Conservation (phyloP, 2,113 vertebrate genomes). For the Sebastes schlegelii region DNA sequence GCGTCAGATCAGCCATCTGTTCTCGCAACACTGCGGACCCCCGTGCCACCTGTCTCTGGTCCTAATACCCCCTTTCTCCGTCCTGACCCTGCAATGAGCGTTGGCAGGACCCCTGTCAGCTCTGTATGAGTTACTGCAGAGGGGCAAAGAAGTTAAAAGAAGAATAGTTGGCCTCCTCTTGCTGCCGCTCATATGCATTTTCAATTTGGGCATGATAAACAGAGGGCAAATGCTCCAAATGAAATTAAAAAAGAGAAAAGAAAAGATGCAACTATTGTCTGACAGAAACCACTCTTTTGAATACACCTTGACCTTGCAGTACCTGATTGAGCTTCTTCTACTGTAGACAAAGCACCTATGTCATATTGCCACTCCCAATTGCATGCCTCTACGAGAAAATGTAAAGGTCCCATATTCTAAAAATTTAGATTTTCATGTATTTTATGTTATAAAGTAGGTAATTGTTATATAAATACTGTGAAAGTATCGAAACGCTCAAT, state of each 20-base stretch:
- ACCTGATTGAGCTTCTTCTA: neutral
- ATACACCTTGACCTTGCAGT: neutral
- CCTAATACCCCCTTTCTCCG: slow-evolving; percentile 56
- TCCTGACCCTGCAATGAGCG: slow-evolving; percentile 56
- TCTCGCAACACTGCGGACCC: slow-evolving; percentile 38
- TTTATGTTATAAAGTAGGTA: too few relatives aligned
- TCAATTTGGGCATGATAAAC: slow-evolving; percentile 1
- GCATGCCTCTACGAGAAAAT: neutral
- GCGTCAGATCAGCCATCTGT: slow-evolving; percentile 76
- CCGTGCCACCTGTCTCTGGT: slow-evolving; percentile 71
- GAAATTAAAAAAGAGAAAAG: neutral
- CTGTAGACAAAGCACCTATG: neutral
- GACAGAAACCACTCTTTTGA: neutral
- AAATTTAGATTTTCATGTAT: too few relatives aligned
- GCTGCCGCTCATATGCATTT: slow-evolving; percentile 2
- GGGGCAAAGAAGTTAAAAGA: slow-evolving; percentile 27
- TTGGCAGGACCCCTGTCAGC: slow-evolving; percentile 62
- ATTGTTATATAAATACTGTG: too few relatives aligned
- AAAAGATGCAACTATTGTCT: neutral
- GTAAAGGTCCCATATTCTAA: too few relatives aligned
- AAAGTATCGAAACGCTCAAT: too few relatives aligned
- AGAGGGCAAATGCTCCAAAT: neutral
- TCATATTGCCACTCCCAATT: neutral
- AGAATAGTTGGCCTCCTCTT: neutral
- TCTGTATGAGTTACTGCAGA: slow-evolving; percentile 25